These are phyloP conservation scores for Drosophila paramelanica DNA, from an alignment of 2,888 invertebrate species.

Conservation along the genomic window DNA sequence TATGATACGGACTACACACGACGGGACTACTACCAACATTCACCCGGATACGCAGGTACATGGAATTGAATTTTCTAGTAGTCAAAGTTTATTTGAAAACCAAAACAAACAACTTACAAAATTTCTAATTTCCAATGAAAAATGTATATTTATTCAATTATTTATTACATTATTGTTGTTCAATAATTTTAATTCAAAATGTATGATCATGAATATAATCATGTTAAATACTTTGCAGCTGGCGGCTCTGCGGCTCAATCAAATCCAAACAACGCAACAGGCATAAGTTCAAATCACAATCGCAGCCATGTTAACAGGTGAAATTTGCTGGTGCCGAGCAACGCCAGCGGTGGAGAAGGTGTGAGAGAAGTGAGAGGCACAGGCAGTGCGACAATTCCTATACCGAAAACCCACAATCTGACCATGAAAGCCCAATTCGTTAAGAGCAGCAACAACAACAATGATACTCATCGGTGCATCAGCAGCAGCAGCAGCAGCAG, in stretches of 20 bases:
- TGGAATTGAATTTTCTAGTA: background rate
- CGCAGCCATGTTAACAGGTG: conserved; percentile 85
- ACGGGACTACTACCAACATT: conserved; percentile 84
- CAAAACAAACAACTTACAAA: too few relatives aligned
- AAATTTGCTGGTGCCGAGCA: conserved; percentile 80
- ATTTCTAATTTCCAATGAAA: too few relatives aligned
- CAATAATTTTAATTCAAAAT: too few relatives aligned
- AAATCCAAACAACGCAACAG: conserved; percentile 72
- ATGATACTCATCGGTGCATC: conserved; percentile 46
- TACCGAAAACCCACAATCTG: conserved; percentile 53
- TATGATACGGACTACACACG: conserved; percentile 84
- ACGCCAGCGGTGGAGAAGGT: conserved; percentile 64
- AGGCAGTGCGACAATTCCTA: conserved; percentile 56
- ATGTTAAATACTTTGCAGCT: conserved; percentile 36
- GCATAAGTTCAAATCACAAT: conserved; percentile 84
- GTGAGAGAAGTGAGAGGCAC: conserved; percentile 50
- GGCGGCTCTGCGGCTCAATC: conserved; percentile 68
- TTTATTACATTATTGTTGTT: too few relatives aligned
- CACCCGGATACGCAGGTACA: conserved; percentile 83
- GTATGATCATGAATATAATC: background rate
- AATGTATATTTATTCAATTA: too few relatives aligned
- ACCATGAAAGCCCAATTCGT: conserved; percentile 51
- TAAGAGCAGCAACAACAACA: conserved; percentile 43
- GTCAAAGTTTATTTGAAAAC: too few relatives aligned
- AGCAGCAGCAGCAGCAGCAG: conserved; percentile 30